A percentile compares a stretch with the other conserved stretches of the same genome.
phyloP scores from a whole-genome alignment of 2,888 invertebrate genomes.

The Conomelus anceps region DNA sequence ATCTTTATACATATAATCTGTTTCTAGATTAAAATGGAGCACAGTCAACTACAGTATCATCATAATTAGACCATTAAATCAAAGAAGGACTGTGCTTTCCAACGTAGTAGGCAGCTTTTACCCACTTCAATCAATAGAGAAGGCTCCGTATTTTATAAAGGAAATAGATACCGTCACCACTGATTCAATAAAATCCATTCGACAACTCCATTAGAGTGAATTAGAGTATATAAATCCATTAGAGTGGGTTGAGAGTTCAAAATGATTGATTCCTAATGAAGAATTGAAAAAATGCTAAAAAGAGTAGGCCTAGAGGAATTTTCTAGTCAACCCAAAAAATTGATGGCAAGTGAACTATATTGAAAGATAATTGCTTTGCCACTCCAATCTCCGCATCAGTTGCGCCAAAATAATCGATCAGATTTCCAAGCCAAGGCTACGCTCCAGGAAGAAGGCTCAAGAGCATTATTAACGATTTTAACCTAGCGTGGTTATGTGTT shows the following conservation, averaged over 20 bases:
- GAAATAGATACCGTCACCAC: background rate
- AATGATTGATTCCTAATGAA: background rate
- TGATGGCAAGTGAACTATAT: background rate
- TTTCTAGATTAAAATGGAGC: too few species aligned
- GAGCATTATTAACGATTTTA: background rate
- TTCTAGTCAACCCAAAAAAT: background rate
- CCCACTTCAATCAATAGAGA: background rate
- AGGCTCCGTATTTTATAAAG: background rate
- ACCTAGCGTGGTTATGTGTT: background rate
- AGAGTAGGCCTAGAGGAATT: too few species aligned
- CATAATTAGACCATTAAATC: too few species aligned
- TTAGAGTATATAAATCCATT: background rate
- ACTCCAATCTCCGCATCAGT: background rate
- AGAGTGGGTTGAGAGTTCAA: background rate
- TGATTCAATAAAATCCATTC: background rate
- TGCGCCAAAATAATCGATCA: background rate
- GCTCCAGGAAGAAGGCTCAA: background rate
- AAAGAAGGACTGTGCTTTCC: too few species aligned
- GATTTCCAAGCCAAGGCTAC: background rate
- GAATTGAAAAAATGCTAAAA: too few species aligned
- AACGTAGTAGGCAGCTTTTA: too few species aligned
- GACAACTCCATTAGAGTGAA: background rate
- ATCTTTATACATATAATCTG: too few species aligned
- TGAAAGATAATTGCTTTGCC: background rate
- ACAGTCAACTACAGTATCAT: too few species aligned